Percentiles rank a stretch among this genome's conserved stretches.
Evolutionary conservation across 2,113 vertebrate species (phyloP).

Genomic region (Epinephelus lanceolatus): DNA sequence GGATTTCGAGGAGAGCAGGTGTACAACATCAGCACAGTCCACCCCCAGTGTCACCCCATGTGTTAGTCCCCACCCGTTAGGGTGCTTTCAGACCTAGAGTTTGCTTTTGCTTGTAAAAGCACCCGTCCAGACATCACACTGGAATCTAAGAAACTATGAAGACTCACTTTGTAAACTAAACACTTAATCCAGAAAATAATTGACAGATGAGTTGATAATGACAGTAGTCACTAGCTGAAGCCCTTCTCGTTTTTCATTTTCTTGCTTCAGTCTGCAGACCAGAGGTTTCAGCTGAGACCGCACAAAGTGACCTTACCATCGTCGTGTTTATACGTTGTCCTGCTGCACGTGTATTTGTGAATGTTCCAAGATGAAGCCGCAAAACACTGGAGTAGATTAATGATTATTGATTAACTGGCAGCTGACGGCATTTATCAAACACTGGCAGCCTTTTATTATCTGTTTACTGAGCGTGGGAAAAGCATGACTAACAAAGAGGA

Average conservation of each 20-base stretch:
- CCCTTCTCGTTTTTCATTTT: not conserved
- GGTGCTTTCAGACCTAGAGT: too few species aligned
- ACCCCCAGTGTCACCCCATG: slow-evolving; percentile 89
- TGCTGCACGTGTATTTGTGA: not conserved
- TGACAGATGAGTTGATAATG: not conserved
- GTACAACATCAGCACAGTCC: slow-evolving; percentile 89
- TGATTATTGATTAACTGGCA: slow-evolving; percentile 14
- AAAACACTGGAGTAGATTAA: not conserved
- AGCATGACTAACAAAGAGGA: slow-evolving; percentile 20
- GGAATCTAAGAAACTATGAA: too few species aligned
- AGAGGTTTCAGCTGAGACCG: not conserved
- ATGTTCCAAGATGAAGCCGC: not conserved
- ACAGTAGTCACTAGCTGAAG: not conserved
- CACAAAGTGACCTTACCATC: not conserved
- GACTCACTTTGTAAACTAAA: not conserved
- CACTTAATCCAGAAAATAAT: not conserved
- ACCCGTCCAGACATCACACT: too few species aligned
- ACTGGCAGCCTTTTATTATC: slow-evolving; percentile 1
- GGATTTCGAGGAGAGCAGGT: slow-evolving; percentile 89
- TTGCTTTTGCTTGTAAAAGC: too few species aligned
- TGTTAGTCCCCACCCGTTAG: slow-evolving; percentile 86
- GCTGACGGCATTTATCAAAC: not conserved
- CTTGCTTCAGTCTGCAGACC: not conserved
- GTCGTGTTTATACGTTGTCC: not conserved
- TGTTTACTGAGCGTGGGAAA: slow-evolving; percentile 32